Percentiles rank a stretch among this genome's conserved stretches.
These are phyloP conservation scores for Nemotelus nigrinus DNA, from an alignment of 2,888 invertebrate genomes.

Conservation along the genomic window DNA sequence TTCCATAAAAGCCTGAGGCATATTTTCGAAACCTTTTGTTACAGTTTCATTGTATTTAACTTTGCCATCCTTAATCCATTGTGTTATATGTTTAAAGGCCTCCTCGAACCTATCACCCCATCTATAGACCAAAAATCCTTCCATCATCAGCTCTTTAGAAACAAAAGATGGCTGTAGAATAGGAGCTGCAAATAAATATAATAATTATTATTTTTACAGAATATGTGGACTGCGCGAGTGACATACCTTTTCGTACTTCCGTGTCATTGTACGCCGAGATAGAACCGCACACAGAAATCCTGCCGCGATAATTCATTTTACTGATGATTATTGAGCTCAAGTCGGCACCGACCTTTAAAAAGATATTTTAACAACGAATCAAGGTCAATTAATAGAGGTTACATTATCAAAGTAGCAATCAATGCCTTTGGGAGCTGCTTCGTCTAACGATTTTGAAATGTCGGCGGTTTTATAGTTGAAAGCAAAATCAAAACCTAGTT, in stretches of 20 bases:
- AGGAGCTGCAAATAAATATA: constrained; percentile 40
- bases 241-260: constrained; percentile 11
- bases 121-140: constrained; percentile 66
- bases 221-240: neutral
- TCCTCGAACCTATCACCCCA: constrained; percentile 72
- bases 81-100: constrained; percentile 71
- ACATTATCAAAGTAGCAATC: constrained; percentile 84
- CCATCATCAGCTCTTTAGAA: constrained; percentile 69
- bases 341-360: constrained; percentile 70
- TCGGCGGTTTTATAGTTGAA: constrained; percentile 77
- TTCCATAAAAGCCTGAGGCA: constrained; percentile 76
- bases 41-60: constrained; percentile 75
- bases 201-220: neutral
- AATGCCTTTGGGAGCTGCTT: constrained; percentile 75
- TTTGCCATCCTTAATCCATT: constrained; percentile 76
- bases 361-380: neutral
- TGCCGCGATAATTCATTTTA: constrained; percentile 72
- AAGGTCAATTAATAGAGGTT: neutral
- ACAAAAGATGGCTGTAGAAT: constrained; percentile 69
- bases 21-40: constrained; percentile 78
- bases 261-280: constrained; percentile 72
- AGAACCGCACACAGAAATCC: constrained; percentile 73
- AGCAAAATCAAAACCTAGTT: constrained; percentile 74
- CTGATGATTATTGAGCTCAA: constrained; percentile 69
- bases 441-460: constrained; percentile 67